phyloP scores from a whole-genome alignment of 64 coral and sea anemone genomes.

The Montipora efflorescens region DNA sequence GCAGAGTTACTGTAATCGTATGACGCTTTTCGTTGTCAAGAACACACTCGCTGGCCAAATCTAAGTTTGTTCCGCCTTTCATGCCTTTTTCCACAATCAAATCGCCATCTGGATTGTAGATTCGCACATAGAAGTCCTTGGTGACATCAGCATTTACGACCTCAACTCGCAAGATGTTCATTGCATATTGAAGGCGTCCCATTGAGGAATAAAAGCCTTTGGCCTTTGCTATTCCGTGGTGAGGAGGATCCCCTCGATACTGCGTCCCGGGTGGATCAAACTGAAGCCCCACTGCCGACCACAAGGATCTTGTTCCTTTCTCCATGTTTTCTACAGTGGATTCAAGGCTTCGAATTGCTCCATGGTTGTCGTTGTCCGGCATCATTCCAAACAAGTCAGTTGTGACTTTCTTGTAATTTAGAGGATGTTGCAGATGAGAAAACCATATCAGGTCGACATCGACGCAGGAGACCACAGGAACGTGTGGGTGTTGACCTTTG shows the following conservation, averaged over 20 bases:
- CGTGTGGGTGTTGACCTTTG: constrained; percentile 26
- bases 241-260: constrained; percentile 19
- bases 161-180: not conserved
- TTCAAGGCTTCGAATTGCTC: not conserved
- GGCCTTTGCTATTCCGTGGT: not conserved
- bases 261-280: constrained; percentile 42
- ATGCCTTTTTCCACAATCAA: not conserved
- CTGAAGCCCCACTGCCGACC: constrained; percentile 22
- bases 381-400: constrained; percentile 38
- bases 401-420: constrained; percentile 35
- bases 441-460: constrained; percentile 48
- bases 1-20: not conserved
- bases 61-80: not conserved
- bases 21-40: constrained; percentile 16
- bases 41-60: not conserved
- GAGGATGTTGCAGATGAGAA: constrained; percentile 30
- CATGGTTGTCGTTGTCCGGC: not conserved
- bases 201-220: not conserved
- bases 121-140: constrained; percentile 8
- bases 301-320: constrained; percentile 1
- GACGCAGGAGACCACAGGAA: not conserved
- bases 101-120: not conserved
- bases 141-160: not conserved
- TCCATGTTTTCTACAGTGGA: not conserved
- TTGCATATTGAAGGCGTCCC: not conserved